Evolutionary conservation across 2,797 vertebrate species (phyloP).

Genomic region (Paedocypris micromegethes): DNA sequence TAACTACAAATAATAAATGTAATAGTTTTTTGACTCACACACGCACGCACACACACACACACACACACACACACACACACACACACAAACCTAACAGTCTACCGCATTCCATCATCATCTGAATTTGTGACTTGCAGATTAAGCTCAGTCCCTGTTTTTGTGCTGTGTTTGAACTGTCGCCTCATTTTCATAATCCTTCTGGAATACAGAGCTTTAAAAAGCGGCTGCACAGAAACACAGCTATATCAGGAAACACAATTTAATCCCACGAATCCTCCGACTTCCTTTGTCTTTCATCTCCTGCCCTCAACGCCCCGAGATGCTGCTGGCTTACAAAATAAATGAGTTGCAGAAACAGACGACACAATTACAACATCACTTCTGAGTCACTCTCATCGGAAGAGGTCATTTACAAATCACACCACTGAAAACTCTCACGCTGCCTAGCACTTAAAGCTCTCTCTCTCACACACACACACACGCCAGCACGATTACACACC

Average conservation of each 20-base stretch:
- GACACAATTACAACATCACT: slow-evolving; percentile 46
- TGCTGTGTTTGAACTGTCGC: neutral
- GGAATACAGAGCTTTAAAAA: neutral
- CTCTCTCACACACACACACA: slow-evolving; percentile 13
- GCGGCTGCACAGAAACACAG: neutral
- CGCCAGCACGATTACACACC: neutral
- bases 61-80: too few relatives aligned
- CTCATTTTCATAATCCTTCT: neutral
- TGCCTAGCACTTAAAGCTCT: slow-evolving; percentile 11
- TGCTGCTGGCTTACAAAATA: slow-evolving; percentile 29
- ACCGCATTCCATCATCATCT: too few relatives aligned
- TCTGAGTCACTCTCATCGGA: slow-evolving; percentile 34
- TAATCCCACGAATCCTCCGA: neutral
- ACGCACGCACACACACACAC: too few relatives aligned
- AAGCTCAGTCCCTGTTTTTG: neutral
- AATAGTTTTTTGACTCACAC: too few relatives aligned
- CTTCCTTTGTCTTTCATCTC: slow-evolving; percentile 23
- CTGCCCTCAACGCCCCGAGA: slow-evolving; percentile 20
- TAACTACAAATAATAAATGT: too few relatives aligned
- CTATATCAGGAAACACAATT: neutral
- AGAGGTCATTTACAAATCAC: slow-evolving; percentile 46
- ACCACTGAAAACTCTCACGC: slow-evolving; percentile 36
- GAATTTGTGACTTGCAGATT: neutral
- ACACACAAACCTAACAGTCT: neutral
- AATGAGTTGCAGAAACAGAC: slow-evolving; percentile 43